Percentiles rank a stretch among this genome's conserved stretches.
Evolutionary conservation across 2,888 invertebrate genomes (phyloP).

Genomic region (Amphimallon solstitiale): DNA sequence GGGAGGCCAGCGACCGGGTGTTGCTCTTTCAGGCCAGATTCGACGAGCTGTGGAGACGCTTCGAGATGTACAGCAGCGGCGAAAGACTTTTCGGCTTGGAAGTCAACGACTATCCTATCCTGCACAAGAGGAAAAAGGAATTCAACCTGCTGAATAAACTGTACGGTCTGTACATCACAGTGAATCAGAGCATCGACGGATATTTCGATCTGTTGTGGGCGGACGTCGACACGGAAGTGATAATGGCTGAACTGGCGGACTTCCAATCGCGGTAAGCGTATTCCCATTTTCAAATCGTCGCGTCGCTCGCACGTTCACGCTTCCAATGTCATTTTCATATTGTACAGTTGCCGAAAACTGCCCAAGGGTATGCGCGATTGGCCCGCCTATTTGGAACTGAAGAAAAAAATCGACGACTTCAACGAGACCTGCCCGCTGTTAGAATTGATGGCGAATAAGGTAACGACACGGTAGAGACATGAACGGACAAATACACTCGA

Average conservation of each 20-base stretch:
- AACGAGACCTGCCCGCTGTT: constrained; percentile 87
- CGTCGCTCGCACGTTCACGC: background rate
- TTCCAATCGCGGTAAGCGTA: constrained; percentile 78
- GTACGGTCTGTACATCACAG: constrained; percentile 81
- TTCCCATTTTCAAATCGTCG: background rate
- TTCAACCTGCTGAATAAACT: constrained; percentile 85
- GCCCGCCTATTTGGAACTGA: constrained; percentile 87
- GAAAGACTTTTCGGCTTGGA: constrained; percentile 87
- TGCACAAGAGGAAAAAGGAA: constrained; percentile 83
- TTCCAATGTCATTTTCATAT: background rate
- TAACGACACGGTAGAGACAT: no score
- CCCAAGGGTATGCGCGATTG: constrained; percentile 88
- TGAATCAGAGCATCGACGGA: constrained; percentile 86
- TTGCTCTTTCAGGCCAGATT: constrained; percentile 82
- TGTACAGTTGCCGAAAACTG: constrained; percentile 73
- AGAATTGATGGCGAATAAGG: constrained; percentile 88
- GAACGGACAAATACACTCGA: no score
- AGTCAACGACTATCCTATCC: constrained; percentile 82
- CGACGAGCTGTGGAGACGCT: constrained; percentile 84
- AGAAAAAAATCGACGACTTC: constrained; percentile 90
- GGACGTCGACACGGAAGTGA: constrained; percentile 84
- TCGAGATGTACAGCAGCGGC: constrained; percentile 84
- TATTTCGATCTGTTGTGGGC: constrained; percentile 88
- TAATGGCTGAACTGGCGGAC: constrained; percentile 81
- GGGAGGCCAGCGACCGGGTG: constrained; percentile 86